A percentile compares a stretch with the other conserved stretches of the same genome.
These are phyloP conservation scores for Onychomys torridus DNA, from an alignment of 2,797 vertebrate species.

Conservation along the genomic window DNA sequence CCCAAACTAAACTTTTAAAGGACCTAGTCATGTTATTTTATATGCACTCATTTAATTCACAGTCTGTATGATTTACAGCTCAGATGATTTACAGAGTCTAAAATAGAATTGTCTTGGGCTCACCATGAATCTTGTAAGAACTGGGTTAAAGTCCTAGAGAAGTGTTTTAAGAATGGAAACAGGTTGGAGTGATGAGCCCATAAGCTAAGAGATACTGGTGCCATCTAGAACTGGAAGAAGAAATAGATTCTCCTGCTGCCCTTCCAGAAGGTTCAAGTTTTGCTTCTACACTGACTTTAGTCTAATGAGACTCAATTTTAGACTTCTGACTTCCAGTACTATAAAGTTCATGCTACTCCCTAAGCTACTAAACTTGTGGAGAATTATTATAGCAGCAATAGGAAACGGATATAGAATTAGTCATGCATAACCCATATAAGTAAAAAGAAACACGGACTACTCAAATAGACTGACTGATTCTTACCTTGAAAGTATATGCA, in stretches of 20 bases:
- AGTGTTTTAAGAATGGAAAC: background rate
- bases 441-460: background rate
- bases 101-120: background rate
- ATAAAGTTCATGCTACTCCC: background rate
- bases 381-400: background rate
- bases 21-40: background rate
- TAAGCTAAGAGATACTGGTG: background rate
- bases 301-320: background rate
- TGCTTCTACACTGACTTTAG: background rate
- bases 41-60: background rate
- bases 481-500: constrained; percentile 5
- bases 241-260: background rate
- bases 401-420: constrained; percentile 13
- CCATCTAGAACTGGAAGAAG: background rate
- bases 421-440: background rate
- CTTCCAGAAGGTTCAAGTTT: background rate
- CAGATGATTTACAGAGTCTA: background rate
- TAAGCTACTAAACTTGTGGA: background rate
- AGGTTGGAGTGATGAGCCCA: background rate
- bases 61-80: background rate
- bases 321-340: background rate
- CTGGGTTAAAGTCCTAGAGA: background rate
- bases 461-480: background rate
- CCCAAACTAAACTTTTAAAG: background rate
- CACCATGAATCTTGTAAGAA: background rate